These are phyloP conservation scores for Acleris cristana DNA, from an alignment of 2,888 invertebrate species.

Conservation along the genomic window DNA sequence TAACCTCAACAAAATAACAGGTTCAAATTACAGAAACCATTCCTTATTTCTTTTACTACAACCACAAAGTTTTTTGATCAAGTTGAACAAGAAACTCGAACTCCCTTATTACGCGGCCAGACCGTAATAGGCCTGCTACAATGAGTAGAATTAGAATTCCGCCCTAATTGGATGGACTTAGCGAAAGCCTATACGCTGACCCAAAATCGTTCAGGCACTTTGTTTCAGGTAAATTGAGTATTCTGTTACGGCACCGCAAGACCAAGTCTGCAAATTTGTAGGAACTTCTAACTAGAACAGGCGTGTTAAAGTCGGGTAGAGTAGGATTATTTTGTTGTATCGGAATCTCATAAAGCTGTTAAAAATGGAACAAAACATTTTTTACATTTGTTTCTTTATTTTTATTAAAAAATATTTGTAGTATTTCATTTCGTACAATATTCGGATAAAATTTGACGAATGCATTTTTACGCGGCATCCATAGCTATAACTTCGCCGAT, in stretches of 20 bases:
- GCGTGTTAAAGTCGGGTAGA: not conserved
- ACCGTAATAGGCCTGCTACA: constrained; percentile 9
- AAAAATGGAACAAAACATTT: no score
- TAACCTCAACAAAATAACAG: not conserved
- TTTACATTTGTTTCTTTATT: no score
- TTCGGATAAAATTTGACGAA: not conserved
- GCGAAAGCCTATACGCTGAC: constrained; percentile 13
- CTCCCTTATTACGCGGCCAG: constrained; percentile 1
- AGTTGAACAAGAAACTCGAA: constrained; percentile 9
- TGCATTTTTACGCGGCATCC: not conserved
- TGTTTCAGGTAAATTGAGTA: constrained; percentile 7
- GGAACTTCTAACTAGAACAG: not conserved
- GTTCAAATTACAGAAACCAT: constrained; percentile 1
- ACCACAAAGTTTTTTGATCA: constrained; percentile 12
- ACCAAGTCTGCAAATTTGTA: constrained; percentile 2
- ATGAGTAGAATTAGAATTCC: constrained; percentile 19
- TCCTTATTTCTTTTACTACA: not conserved
- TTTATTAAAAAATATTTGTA: no score
- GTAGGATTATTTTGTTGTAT: no score
- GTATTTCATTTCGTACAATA: not conserved
- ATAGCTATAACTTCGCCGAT: not conserved
- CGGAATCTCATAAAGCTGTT: no score
- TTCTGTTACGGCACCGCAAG: constrained; percentile 2
- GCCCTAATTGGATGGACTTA: constrained; percentile 15
- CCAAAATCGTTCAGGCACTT: constrained; percentile 9